A percentile compares a stretch with the other conserved stretches of the same genome.
These are phyloP conservation scores for Drosophila azteca DNA, from an alignment of 1,140 invertebrate species.

Conservation along the genomic window DNA sequence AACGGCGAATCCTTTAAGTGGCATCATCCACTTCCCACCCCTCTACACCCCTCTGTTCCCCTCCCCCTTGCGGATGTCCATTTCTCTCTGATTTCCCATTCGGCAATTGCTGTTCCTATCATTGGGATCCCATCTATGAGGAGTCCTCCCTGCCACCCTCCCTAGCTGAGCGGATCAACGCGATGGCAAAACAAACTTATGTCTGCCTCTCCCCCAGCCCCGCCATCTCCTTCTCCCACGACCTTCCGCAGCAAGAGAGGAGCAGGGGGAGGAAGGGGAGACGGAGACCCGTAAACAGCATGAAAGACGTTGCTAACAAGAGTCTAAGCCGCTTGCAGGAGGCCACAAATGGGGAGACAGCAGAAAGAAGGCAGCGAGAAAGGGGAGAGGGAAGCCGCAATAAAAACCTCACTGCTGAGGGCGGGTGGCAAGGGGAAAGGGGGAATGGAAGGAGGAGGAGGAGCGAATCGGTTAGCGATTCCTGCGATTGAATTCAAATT, in stretches of 20 bases:
- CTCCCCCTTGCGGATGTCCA: conserved; percentile 7
- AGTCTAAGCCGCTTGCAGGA: conserved; percentile 45
- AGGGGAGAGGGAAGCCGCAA: conserved; percentile 49
- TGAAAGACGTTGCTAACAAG: conserved; percentile 61
- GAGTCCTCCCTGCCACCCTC: conserved; percentile 1
- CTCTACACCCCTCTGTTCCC: too few relatives aligned
- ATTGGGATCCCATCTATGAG: conserved; percentile 37
- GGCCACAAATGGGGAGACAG: conserved; percentile 34
- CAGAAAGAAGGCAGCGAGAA: conserved; percentile 12
- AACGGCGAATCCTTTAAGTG: conserved; percentile 20
- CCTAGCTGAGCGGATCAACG: conserved; percentile 40
- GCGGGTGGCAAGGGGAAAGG: neutral
- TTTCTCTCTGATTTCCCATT: conserved; percentile 27
- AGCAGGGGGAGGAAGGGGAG: too few relatives aligned
- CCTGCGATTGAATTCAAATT: conserved; percentile 75
- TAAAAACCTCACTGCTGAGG: conserved; percentile 56
- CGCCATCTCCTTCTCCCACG: neutral
- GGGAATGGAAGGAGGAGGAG: neutral
- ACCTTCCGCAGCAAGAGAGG: neutral
- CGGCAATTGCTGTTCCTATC: conserved; percentile 44
- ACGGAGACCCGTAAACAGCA: conserved; percentile 45
- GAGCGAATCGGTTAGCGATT: conserved; percentile 46
- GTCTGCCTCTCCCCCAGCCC: neutral
- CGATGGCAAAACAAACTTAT: conserved; percentile 54
- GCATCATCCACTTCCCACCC: neutral